Conservation (phyloP, 2,113 vertebrate genomes). For the Serinus canaria region DNA sequence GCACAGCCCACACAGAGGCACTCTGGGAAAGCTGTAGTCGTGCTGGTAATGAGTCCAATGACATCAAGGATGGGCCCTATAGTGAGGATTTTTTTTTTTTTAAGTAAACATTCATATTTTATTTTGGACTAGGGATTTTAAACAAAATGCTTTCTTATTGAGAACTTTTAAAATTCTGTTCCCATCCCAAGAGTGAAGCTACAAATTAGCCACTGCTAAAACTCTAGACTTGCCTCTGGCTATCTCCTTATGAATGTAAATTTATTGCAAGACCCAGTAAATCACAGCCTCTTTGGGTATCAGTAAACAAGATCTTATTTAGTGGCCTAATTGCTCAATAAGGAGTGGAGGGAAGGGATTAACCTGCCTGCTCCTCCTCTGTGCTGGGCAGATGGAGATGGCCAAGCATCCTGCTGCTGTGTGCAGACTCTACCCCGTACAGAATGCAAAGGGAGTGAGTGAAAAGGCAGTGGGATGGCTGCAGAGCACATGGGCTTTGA, state of each 20-base stretch:
- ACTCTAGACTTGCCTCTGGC: constrained; percentile 8
- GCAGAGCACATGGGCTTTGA: neutral
- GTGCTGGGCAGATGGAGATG: neutral
- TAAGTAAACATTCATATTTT: neutral
- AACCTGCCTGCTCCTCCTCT: neutral
- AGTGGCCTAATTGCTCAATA: constrained; percentile 9
- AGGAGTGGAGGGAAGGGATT: neutral
- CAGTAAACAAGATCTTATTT: constrained; percentile 19
- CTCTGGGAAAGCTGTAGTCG: neutral
- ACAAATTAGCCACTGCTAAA: constrained; percentile 1
- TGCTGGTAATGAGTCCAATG: neutral
- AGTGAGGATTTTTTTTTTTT: neutral
- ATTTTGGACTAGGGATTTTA: neutral
- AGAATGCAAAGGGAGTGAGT: neutral
- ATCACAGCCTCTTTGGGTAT: neutral
- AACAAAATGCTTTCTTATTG: neutral
- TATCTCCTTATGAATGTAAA: neutral
- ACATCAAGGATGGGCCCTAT: neutral
- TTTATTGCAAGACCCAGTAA: neutral
- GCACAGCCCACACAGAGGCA: neutral
- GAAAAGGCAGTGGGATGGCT: neutral
- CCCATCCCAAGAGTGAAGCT: neutral
- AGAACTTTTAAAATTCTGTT: neutral
- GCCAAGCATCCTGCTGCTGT: neutral
- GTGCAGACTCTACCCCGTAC: neutral